Percentiles rank a stretch among this genome's conserved stretches.
These are phyloP conservation scores for Chymomyza costata DNA, from an alignment of 1,140 invertebrate species.

Conservation along the genomic window DNA sequence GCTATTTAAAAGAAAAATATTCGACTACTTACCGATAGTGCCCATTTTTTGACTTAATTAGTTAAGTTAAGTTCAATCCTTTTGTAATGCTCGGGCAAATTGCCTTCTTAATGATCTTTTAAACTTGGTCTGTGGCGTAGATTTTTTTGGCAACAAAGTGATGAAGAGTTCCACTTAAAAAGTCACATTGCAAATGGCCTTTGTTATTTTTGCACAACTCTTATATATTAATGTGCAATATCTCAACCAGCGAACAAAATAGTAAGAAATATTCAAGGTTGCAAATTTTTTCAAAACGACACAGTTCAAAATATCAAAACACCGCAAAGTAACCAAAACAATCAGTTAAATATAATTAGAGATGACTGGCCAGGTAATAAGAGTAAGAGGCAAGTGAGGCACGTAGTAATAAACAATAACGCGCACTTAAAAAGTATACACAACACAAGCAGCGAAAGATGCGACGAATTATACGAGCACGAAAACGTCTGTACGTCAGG, in stretches of 20 bases:
- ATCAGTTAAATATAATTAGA: constrained; percentile 41
- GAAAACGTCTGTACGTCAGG: constrained; percentile 49
- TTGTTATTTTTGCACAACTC: constrained; percentile 3
- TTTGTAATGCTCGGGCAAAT: constrained; percentile 31
- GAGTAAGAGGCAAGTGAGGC: constrained; percentile 19
- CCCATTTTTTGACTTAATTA: constrained; percentile 42
- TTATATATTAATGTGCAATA: no score
- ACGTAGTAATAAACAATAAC: constrained; percentile 16
- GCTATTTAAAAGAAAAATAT: no score
- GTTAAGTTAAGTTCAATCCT: constrained; percentile 4
- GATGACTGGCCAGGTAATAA: constrained; percentile 19
- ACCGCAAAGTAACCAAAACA: constrained; percentile 36
- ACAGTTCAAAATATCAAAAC: constrained; percentile 31
- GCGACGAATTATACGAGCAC: constrained; percentile 38
- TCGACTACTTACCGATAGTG: constrained; percentile 48
- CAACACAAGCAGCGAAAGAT: constrained; percentile 58
- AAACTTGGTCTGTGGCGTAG: no score
- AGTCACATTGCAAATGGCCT: constrained; percentile 59
- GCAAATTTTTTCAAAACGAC: constrained; percentile 33
- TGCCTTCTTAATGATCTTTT: constrained; percentile 20
- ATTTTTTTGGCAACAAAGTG: constrained; percentile 37
- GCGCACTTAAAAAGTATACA: constrained; percentile 34
- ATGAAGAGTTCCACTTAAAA: constrained; percentile 41
- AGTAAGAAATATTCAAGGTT: no score
- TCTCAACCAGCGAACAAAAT: no score